These are phyloP conservation scores for Eptatretus atami DNA, from an alignment of 2,797 vertebrate genomes.

Conservation along the genomic window DNA sequence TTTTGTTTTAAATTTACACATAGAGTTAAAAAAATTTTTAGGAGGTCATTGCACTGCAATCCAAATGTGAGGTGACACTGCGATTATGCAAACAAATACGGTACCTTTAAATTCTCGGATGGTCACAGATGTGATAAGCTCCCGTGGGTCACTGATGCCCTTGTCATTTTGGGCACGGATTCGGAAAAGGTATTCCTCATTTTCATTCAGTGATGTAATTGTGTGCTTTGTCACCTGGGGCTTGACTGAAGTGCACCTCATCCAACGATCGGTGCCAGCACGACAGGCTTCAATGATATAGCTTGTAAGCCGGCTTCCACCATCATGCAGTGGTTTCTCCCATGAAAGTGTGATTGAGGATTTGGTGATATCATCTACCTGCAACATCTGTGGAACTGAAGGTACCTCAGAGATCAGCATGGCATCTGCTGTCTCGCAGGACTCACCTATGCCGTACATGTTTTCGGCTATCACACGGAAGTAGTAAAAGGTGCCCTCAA, in stretches of 20 bases:
- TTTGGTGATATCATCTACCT: conserved; percentile 65
- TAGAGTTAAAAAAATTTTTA: too few species aligned
- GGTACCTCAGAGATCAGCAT: conserved; percentile 75
- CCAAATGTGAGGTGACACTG: too few species aligned
- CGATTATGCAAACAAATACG: too few species aligned
- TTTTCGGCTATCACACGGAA: conserved; percentile 89
- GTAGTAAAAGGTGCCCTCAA: conserved; percentile 80
- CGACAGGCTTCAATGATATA: conserved; percentile 77
- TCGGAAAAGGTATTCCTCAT: conserved; percentile 74
- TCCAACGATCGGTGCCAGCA: conserved; percentile 73
- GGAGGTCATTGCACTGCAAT: too few species aligned
- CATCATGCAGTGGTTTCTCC: conserved; percentile 86
- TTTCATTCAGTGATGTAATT: conserved; percentile 64
- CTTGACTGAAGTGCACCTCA: conserved; percentile 75
- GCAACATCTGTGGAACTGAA: conserved; percentile 43
- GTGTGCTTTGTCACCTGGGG: conserved; percentile 47
- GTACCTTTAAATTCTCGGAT: conserved; percentile 75
- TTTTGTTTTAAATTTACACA: too few species aligned
- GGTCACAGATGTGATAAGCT: conserved; percentile 49
- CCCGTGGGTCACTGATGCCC: conserved; percentile 53
- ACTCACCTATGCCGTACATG: conserved; percentile 76
- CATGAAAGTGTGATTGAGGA: conserved; percentile 50
- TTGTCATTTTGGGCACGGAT: conserved; percentile 64
- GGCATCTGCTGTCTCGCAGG: conserved; percentile 50
- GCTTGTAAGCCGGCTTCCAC: conserved; percentile 57